Evolutionary conservation across 2,888 invertebrate genomes (phyloP), one percentile per base, ranked within the genome.

Genomic region (Nephrocerus scutellatus): DNA sequence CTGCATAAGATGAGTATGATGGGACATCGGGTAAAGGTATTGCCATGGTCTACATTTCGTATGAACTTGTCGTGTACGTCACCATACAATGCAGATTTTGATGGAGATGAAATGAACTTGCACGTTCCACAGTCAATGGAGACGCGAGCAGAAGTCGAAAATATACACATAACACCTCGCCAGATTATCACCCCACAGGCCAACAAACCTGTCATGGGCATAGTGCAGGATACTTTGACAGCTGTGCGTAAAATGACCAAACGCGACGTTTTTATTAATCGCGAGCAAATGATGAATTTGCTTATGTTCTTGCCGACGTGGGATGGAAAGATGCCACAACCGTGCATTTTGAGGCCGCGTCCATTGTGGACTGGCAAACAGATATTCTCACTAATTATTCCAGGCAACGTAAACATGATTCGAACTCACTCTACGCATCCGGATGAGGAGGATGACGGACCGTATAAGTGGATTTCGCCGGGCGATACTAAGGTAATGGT

Each of bases 1-100:
- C 78, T 99, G 6, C 99, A 99, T 72, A 99, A 99, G 72, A 99
- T 99, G 98, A 91, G 91, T 82, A 99, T 99, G 98, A 99, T 99
- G 99, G 97, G 98, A 47, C 98, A 99, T 72, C 80, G 90, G 57
- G 91, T 91, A 0, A 89, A 90, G 68, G 95, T 98, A 7, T 72
- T 99, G 41, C 98, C 98, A 0, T 99, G 98, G 98, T 98, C 97
- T 30, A 99, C 98, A 48, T 99, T 99, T 72, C 85, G 98, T 44
- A 90, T 99, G 87, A 99, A 99, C 71, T 75, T 98, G 35, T 86
- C 86, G 68, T 93, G 97, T 60, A 99, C 98, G 0, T 95, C 97
- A n/a, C 98, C 69, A 1, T 99, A 99, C 72, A 99, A 99, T 65
- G 98, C 98, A 52, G 98, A 99, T 78, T 99, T 99, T 72, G 98